phyloP scores from a whole-genome alignment of 2,113 vertebrate genomes.

The Hemichromis elongatus region DNA sequence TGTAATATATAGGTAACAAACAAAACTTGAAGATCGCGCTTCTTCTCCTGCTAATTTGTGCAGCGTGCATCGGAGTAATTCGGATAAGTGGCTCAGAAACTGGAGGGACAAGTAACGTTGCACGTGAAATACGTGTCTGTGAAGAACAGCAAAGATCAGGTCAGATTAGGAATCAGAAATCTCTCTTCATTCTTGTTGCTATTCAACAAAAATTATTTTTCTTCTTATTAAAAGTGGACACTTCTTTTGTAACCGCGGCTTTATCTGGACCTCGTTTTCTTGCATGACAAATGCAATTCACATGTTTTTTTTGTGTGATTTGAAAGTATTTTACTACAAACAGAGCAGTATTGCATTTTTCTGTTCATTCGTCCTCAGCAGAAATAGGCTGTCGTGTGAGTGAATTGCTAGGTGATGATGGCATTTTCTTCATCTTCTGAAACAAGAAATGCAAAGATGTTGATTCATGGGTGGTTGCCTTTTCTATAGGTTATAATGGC shows the following conservation, averaged over 20 bases:
- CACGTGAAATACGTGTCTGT: background rate
- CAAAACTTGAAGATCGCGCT: background rate
- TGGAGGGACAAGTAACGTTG: background rate
- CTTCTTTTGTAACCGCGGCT: background rate
- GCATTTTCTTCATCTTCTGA: background rate
- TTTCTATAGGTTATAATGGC: background rate
- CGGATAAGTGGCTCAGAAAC: background rate
- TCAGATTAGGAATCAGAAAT: background rate
- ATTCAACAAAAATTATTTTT: background rate
- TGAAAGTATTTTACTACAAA: background rate
- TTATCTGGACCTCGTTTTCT: background rate
- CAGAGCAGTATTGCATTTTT: background rate
- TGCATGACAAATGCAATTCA: background rate
- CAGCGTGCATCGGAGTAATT: background rate
- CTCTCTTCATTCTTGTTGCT: background rate
- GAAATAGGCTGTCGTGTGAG: background rate
- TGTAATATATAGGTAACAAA: background rate
- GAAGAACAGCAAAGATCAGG: background rate
- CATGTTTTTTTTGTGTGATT: background rate
- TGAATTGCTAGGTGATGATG: background rate
- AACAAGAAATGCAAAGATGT: background rate
- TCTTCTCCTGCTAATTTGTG: background rate
- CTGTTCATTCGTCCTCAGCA: background rate
- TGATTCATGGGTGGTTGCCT: background rate
- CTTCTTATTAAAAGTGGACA: background rate